These are phyloP conservation scores for Epistrophella euchroma DNA, from an alignment of 2,888 invertebrate species.

Conservation along the genomic window DNA sequence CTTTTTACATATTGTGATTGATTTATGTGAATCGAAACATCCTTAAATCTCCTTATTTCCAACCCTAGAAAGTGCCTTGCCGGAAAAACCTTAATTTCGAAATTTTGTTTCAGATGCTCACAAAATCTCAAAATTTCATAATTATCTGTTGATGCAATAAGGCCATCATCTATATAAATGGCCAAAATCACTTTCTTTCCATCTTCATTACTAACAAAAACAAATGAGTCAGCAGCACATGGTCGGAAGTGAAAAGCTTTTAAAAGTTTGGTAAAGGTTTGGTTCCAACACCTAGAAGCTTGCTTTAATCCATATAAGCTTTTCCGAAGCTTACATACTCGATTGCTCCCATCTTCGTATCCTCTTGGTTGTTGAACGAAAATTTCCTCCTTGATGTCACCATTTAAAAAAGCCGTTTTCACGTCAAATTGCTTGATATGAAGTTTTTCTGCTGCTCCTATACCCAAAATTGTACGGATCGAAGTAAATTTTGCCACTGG, in stretches of 20 bases:
- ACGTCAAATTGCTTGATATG: slow-evolving; percentile 34
- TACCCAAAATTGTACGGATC: neutral
- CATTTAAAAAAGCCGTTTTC: neutral
- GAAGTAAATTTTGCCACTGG: neutral
- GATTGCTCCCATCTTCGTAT: slow-evolving; percentile 23
- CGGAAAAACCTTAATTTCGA: slow-evolving; percentile 3
- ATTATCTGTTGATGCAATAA: no score
- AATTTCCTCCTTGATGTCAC: slow-evolving; percentile 38
- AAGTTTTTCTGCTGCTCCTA: slow-evolving; percentile 24
- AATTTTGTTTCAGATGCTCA: neutral
- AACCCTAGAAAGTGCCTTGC: slow-evolving; percentile 16
- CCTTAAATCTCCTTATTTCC: slow-evolving; percentile 31
- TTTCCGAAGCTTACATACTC: slow-evolving; percentile 25
- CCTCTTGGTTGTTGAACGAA: neutral
- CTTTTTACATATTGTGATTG: slow-evolving; percentile 34
- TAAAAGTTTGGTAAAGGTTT: slow-evolving; percentile 22
- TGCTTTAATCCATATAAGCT: neutral
- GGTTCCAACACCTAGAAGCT: neutral
- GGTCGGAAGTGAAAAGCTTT: no score
- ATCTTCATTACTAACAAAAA: no score
- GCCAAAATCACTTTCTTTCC: no score
- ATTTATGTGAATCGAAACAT: slow-evolving; percentile 1
- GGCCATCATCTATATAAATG: no score
- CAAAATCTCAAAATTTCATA: no score
- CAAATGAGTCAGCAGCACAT: no score